Conservation (phyloP, 2,113 vertebrate species). For the Oryzias melastigma region DNA sequence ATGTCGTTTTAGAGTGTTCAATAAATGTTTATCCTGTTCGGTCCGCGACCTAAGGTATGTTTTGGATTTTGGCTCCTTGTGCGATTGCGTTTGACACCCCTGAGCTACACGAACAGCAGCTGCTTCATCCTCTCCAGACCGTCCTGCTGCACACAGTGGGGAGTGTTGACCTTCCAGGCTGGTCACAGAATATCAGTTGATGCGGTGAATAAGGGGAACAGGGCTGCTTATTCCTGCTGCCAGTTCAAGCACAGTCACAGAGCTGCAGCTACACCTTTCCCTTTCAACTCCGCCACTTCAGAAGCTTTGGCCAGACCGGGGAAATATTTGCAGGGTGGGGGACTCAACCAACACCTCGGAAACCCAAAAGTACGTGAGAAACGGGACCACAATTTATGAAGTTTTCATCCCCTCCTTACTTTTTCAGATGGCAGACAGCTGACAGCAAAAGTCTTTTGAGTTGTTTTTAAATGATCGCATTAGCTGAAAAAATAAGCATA, state of each 20-base stretch:
- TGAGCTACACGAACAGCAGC: neutral
- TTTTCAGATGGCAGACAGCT: too few species aligned
- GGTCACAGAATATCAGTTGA: constrained; percentile 63
- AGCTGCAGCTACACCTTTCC: constrained; percentile 54
- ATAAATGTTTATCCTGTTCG: too few species aligned
- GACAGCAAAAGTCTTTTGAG: too few species aligned
- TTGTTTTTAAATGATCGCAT: neutral
- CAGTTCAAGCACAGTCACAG: constrained; percentile 38
- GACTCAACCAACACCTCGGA: constrained; percentile 36
- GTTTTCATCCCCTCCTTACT: too few species aligned
- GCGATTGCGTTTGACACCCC: too few species aligned
- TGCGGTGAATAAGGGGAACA: constrained; percentile 54
- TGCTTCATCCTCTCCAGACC: neutral
- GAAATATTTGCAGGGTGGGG: constrained; percentile 68
- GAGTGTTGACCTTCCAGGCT: constrained; percentile 46
- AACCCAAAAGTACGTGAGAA: constrained; percentile 3
- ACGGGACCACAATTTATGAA: too few species aligned
- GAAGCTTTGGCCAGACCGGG: constrained; percentile 43
- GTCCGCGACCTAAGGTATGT: too few species aligned
- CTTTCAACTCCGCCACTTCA: constrained; percentile 58
- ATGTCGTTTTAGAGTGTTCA: too few species aligned
- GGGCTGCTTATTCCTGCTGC: constrained; percentile 41
- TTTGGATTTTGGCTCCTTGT: too few species aligned
- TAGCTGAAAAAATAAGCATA: neutral
- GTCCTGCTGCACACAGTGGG: constrained; percentile 7